Percentiles rank a stretch among this genome's conserved stretches.
These are phyloP conservation scores for Sardina pilchardus DNA, from an alignment of 2,113 vertebrate genomes.

Conservation along the genomic window DNA sequence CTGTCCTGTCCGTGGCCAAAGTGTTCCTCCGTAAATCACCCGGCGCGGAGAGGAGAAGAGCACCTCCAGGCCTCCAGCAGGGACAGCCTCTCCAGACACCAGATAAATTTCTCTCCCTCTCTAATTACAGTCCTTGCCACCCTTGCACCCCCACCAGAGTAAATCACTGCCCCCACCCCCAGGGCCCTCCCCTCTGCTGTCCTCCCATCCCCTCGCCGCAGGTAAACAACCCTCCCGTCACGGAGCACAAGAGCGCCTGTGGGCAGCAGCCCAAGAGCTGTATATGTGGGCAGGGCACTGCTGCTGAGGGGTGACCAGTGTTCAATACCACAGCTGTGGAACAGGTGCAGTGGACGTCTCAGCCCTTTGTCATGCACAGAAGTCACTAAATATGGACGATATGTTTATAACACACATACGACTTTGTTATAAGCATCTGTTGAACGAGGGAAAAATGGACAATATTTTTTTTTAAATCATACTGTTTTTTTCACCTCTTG, in stretches of 20 bases:
- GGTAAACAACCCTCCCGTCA: constrained; percentile 60
- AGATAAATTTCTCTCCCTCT: constrained; percentile 70
- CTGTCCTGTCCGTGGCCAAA: constrained; percentile 6
- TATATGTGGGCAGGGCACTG: neutral
- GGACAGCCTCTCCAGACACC: constrained; percentile 58
- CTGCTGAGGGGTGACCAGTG: neutral
- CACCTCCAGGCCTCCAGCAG: constrained; percentile 51
- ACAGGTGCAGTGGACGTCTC: neutral
- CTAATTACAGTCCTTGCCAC: constrained; percentile 71
- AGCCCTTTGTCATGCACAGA: neutral
- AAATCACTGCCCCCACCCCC: constrained; percentile 60
- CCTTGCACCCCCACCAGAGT: constrained; percentile 62
- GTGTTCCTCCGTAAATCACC: neutral
- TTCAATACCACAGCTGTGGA: neutral
- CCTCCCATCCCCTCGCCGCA: neutral
- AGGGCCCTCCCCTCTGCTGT: constrained; percentile 46
- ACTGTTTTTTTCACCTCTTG: neutral
- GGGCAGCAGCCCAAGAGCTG: neutral
- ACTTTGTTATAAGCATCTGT: neutral
- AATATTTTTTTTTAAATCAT: neutral
- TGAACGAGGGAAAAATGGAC: neutral
- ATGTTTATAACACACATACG: neutral
- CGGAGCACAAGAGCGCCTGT: neutral
- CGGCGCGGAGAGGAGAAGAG: neutral
- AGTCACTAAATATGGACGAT: neutral